phyloP scores from a whole-genome alignment of 2,113 vertebrate species.

The Entelurus aequoreus region DNA sequence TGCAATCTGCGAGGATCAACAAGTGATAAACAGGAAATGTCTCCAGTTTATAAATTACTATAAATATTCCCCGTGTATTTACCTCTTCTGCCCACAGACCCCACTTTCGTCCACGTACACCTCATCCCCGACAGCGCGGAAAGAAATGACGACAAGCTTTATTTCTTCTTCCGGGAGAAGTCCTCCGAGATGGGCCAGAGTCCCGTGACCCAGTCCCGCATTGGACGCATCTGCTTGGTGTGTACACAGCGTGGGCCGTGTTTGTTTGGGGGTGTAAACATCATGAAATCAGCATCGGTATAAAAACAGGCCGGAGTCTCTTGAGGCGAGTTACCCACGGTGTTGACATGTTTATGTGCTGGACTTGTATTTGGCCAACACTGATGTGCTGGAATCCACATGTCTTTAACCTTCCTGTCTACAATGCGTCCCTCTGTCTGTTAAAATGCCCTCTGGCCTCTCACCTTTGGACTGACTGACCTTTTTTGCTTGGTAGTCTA shows the following conservation, averaged over 20 bases:
- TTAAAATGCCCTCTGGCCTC: conserved; percentile 44
- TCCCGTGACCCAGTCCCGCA: conserved; percentile 89
- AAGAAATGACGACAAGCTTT: conserved; percentile 95
- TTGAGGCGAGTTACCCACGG: conserved; percentile 17
- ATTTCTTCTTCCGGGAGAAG: conserved; percentile 98
- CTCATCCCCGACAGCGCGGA: conserved; percentile 95
- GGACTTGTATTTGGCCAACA: conserved; percentile 49
- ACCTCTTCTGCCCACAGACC: conserved; percentile 73
- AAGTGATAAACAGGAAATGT: conserved; percentile 29
- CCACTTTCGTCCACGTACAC: conserved; percentile 86
- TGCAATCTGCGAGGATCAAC: conserved; percentile 20
- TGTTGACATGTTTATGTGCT: conserved; percentile 25
- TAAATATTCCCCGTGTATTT: conserved; percentile 6
- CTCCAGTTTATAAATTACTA: conserved; percentile 23
- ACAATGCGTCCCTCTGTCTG: conserved; percentile 62
- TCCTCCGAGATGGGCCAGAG: conserved; percentile 86
- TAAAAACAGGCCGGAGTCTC: conserved; percentile 26
- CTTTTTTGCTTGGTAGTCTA: conserved; percentile 32
- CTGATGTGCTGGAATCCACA: conserved; percentile 63
- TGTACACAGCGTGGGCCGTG: conserved; percentile 36
- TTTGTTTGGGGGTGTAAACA: conserved; percentile 40
- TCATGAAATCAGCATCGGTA: conserved; percentile 28
- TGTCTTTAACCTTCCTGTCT: conserved; percentile 61
- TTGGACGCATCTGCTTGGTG: conserved; percentile 96
- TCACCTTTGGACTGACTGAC: conserved; percentile 51